Evolutionary conservation across 1,140 invertebrate genomes (phyloP).

Genomic region (Marisa cornuarietis): DNA sequence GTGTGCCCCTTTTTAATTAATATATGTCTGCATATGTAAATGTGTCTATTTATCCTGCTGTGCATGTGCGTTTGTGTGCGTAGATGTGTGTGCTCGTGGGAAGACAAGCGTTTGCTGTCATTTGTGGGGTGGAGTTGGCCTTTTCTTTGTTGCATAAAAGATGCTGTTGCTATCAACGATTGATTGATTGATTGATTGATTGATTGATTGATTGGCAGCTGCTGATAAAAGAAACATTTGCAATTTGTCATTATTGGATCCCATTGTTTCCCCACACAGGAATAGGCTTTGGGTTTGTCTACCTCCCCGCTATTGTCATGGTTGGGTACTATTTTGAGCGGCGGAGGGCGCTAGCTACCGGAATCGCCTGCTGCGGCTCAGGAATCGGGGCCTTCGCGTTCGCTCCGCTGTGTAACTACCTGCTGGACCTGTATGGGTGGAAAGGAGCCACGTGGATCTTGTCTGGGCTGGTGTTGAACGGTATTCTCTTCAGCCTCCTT

Average conservation of each 20-base stretch:
- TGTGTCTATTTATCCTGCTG: too few relatives aligned
- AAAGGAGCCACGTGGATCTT: constrained; percentile 80
- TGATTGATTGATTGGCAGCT: background rate
- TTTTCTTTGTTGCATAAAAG: background rate
- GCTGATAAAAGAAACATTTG: too few relatives aligned
- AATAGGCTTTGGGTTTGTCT: constrained; percentile 93
- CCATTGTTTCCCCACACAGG: constrained; percentile 34
- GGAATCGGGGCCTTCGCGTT: constrained; percentile 85
- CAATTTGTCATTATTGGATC: background rate
- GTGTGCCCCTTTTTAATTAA: too few relatives aligned
- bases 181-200: background rate
- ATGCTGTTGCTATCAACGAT: background rate
- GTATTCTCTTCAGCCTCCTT: constrained; percentile 79
- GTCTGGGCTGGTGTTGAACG: constrained; percentile 80
- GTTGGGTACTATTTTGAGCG: constrained; percentile 99
- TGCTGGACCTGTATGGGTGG: constrained; percentile 78
- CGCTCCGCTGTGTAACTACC: constrained; percentile 72
- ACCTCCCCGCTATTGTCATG: constrained; percentile 96
- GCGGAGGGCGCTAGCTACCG: constrained; percentile 94
- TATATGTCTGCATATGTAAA: too few relatives aligned
- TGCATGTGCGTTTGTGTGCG: too few relatives aligned
- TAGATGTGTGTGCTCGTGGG: too few relatives aligned
- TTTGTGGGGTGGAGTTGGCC: background rate
- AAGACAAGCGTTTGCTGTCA: too few relatives aligned
- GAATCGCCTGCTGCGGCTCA: constrained; percentile 95